Evolutionary conservation across 2,888 invertebrate species (phyloP), one percentile per base, ranked within the genome.

Genomic region (Chironomus tentans): DNA sequence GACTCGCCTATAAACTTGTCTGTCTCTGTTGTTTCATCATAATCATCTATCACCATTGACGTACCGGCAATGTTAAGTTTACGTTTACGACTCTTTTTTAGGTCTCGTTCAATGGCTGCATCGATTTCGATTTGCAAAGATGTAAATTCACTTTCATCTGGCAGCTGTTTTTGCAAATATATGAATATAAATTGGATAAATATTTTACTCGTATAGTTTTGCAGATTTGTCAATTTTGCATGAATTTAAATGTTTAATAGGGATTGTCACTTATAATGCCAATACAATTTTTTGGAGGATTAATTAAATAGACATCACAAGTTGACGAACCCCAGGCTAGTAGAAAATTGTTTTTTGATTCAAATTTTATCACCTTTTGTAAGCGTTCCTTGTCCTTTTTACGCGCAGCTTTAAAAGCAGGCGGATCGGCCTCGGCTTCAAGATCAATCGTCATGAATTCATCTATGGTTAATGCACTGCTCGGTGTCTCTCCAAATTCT

Each of bases 391-490:
- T 92, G 81, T 96, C 96, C 80, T 93, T 92, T 81, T 92, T 91
- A 76, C 97, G 88, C 0, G 96, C 95, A 1, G 92, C 92, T 82
- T 94, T 95, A 82, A 96, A 98, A 1, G 95, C 93, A 12, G 65
- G 65, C 18, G 69, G 84, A 84, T 98, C 98, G 82, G 95, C 95
- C 81, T 97, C 97, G 79, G 96, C 95, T 82, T 98, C 97, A 79
- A 99, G 85, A 82, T 99, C 98, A 0, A 98, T 94, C 0, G 92
- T 93, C 91, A 97, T 93, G 82, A 99, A 99, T 85, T 99, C 98
- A 79, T 98, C 97, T 28, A 98, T 86, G 0, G 98, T 98, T 74
- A 99, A 85, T 7, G 92, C 91, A 81, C 97, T 95, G 12, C 97
- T 96, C 0, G 98, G 97, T 0, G 99, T 99, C 79, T 96, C 95